Evolutionary conservation across 2,113 vertebrate genomes (phyloP).

Genomic region (Xiphophorus couchianus): DNA sequence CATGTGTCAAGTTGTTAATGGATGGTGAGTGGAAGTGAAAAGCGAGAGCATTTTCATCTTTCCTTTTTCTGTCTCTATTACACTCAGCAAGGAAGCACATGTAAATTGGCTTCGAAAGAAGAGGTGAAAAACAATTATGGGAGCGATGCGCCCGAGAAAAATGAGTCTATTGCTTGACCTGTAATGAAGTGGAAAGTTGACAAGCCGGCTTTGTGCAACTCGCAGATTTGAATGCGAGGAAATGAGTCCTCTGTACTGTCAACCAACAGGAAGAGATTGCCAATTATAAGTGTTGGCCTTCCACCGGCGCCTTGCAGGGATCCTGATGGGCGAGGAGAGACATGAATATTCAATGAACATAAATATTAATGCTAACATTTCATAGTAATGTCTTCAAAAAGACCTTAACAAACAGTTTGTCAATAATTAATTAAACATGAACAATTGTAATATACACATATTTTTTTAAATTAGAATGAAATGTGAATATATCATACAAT

Average conservation of each 20-base stretch:
- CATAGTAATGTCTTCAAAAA: constrained; percentile 59
- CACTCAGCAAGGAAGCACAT: constrained; percentile 67
- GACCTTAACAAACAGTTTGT: constrained; percentile 67
- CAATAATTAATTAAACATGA: constrained; percentile 68
- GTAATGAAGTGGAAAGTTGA: constrained; percentile 85
- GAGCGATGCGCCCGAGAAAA: constrained; percentile 75
- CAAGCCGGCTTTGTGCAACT: constrained; percentile 80
- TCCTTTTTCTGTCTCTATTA: constrained; percentile 67
- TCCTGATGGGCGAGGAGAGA: constrained; percentile 75
- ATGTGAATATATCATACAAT: neutral
- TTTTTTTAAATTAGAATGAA: constrained; percentile 29
- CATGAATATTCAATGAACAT: constrained; percentile 76
- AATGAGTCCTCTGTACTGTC: constrained; percentile 81
- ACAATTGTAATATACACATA: constrained; percentile 37
- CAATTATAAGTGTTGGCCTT: constrained; percentile 82
- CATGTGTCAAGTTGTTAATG: constrained; percentile 73
- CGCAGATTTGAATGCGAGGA: constrained; percentile 80
- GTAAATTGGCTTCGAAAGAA: constrained; percentile 81
- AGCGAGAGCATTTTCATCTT: constrained; percentile 72
- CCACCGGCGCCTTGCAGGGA: constrained; percentile 72
- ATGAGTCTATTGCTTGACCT: constrained; percentile 81
- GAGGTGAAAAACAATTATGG: constrained; percentile 85
- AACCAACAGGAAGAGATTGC: constrained; percentile 82
- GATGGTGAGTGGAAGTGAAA: constrained; percentile 81
- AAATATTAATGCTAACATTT: constrained; percentile 71